These are phyloP conservation scores for Drosophila micromelanica DNA, from an alignment of 1,140 invertebrate species.

Conservation along the genomic window DNA sequence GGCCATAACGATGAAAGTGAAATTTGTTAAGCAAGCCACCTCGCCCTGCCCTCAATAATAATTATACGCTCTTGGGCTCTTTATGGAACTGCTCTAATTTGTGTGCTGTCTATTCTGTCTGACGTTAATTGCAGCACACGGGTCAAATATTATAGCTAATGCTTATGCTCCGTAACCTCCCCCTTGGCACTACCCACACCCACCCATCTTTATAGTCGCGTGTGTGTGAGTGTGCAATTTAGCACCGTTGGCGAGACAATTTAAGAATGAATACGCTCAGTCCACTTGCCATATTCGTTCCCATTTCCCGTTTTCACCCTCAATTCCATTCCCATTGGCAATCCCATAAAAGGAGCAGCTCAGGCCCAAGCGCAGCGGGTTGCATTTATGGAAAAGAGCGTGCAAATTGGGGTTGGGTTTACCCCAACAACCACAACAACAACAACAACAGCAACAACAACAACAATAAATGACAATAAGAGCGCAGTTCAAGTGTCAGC, in stretches of 20 bases:
- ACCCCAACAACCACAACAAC: neutral
- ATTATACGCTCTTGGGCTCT: slow-evolving; percentile 52
- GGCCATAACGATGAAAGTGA: neutral
- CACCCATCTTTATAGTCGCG: slow-evolving; percentile 1
- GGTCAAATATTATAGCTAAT: slow-evolving; percentile 79
- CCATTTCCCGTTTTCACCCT: neutral
- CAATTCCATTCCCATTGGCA: slow-evolving; percentile 20
- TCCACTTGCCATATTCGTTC: slow-evolving; percentile 10
- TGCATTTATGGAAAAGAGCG: slow-evolving; percentile 70
- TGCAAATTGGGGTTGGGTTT: slow-evolving; percentile 76
- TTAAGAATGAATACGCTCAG: slow-evolving; percentile 58
- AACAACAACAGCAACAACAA: slow-evolving; percentile 3
- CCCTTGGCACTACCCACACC: neutral
- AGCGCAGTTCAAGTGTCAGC: slow-evolving; percentile 81
- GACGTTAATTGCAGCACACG: slow-evolving; percentile 77
- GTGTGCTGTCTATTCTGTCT: slow-evolving; percentile 67
- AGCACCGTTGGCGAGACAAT: slow-evolving; percentile 67
- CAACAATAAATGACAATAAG: slow-evolving; percentile 82
- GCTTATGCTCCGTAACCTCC: slow-evolving; percentile 10
- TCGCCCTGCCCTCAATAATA: slow-evolving; percentile 43
- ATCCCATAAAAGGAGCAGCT: slow-evolving; percentile 19
- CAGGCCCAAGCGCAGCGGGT: slow-evolving; percentile 54
- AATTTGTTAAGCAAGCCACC: too few species aligned
- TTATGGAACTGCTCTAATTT: slow-evolving; percentile 55
- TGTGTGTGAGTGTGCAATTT: slow-evolving; percentile 67